Conservation (phyloP, 2,888 invertebrate species). For the Platycheirus albimanus region DNA sequence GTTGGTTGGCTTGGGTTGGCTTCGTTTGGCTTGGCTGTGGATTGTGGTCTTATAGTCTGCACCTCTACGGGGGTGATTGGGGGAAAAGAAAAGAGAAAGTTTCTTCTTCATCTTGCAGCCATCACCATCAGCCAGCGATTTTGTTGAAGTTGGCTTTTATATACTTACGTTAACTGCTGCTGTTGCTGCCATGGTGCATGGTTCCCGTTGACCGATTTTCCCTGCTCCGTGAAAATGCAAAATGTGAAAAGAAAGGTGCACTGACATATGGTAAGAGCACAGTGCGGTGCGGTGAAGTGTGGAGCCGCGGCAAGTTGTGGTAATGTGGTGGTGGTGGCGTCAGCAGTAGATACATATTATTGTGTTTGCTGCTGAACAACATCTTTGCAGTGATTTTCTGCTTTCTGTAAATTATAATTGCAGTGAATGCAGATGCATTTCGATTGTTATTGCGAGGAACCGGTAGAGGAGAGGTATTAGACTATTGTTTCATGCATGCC, state of each 20-base stretch:
- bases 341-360: conserved; percentile 1
- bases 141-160: conserved; percentile 25
- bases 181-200: conserved; percentile 51
- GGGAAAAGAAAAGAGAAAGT: conserved; percentile 73
- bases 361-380: conserved; percentile 26
- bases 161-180: conserved; percentile 32
- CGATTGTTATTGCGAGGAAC: conserved; percentile 25
- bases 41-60: background rate
- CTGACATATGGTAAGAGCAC: conserved; percentile 61
- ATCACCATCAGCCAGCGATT: conserved; percentile 34
- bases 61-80: conserved; percentile 47
- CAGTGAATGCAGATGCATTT: conserved; percentile 56
- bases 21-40: too few relatives aligned
- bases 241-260: conserved; percentile 72
- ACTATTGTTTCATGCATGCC: conserved; percentile 37
- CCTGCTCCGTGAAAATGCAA: conserved; percentile 67
- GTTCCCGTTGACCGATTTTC: conserved; percentile 74
- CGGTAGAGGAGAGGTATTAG: conserved; percentile 22
- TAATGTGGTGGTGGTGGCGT: conserved; percentile 4
- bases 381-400: conserved; percentile 61
- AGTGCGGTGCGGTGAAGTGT: too few relatives aligned
- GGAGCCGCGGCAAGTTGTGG: too few relatives aligned
- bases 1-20: background rate
- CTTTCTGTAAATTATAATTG: conserved; percentile 64
- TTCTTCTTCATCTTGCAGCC: conserved; percentile 53